Base-by-base conservation (phyloP, 2,888 invertebrate genomes). In the Corythucha ciliata region DNA sequence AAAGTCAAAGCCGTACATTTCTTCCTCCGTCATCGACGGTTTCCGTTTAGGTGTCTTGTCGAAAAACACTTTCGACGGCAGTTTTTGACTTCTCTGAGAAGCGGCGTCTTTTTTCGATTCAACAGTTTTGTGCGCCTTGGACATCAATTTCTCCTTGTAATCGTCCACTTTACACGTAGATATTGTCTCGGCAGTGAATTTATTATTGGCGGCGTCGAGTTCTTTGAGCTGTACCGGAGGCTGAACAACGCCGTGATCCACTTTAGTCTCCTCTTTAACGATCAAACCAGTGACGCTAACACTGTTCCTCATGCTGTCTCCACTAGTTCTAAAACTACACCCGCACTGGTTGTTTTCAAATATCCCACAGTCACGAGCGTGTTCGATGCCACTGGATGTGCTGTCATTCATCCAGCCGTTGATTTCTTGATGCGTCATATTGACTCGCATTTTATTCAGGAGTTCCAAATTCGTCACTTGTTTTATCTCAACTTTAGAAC, bases 321-420 rank as follows among this genome's bases (percentile, higher is more conserved):
- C 49, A 18, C 57, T 52, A 10, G 51, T 57, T 33, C 55, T 46
- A 50, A 50, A 57, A 33, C 56, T 52, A 47, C 59, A 59, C 29
- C 57, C 56, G 29, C 59, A 59, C 32, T 56, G 56, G 37, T 58
- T 56, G 21, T 57, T 59, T 50, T 60, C 58, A 50, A 59, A 57
- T 12, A 60, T 56, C 10, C 57, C 57, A 41, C 60, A 60, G 45
- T 57, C 57, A 39, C 53, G 54, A 16, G 53, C 52, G 46, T 60
- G 60, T 39, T 58, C 57, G 10, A 60, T 54, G 16, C 54, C 57
- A 18, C 52, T 41, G 44, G 54, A 59, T 8, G 56, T 56, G 41
- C 57, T 57, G 29, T 61, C 60, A 36, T 58, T 55, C 18, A 61
- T 32, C 61, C 61, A 61, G 24, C 57, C 57, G 20, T 57, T 59